These are phyloP conservation scores for Neocrepidodera transversa DNA, from an alignment of 2,888 invertebrate species.

Conservation along the genomic window DNA sequence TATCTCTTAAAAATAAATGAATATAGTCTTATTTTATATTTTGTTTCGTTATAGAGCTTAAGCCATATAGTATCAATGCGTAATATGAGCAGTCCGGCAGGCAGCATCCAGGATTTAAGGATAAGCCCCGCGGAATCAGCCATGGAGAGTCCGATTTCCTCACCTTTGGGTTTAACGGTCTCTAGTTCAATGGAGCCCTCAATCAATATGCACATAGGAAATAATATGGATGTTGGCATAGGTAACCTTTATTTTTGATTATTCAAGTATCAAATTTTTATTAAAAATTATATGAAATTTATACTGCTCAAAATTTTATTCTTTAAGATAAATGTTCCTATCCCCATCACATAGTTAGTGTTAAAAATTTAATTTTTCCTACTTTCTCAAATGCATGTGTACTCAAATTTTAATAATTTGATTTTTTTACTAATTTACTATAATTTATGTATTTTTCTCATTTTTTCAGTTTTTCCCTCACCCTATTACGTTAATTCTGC, in stretches of 20 bases:
- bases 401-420: too few relatives aligned
- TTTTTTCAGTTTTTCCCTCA: too few relatives aligned
- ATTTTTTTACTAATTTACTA: too few relatives aligned
- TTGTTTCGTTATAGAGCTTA: conserved; percentile 46
- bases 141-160: conserved; percentile 65
- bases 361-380: too few relatives aligned
- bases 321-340: too few relatives aligned
- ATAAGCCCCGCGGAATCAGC: conserved; percentile 63
- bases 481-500: too few relatives aligned
- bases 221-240: conserved; percentile 62
- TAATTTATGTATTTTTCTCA: too few relatives aligned
- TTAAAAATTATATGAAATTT: too few relatives aligned
- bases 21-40: background rate
- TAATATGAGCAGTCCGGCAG: conserved; percentile 60
- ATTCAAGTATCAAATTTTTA: too few relatives aligned
- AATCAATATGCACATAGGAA: conserved; percentile 57
- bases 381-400: too few relatives aligned
- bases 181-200: conserved; percentile 61
- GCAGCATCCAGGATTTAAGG: conserved; percentile 60
- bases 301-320: too few relatives aligned
- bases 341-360: too few relatives aligned
- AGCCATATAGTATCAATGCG: conserved; percentile 58
- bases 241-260: conserved; percentile 13
- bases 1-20: background rate
- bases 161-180: conserved; percentile 69